Evolutionary conservation across 1,140 invertebrate species (phyloP), one percentile per base, ranked within the genome.

Genomic region (Scaptomyza hsui): DNA sequence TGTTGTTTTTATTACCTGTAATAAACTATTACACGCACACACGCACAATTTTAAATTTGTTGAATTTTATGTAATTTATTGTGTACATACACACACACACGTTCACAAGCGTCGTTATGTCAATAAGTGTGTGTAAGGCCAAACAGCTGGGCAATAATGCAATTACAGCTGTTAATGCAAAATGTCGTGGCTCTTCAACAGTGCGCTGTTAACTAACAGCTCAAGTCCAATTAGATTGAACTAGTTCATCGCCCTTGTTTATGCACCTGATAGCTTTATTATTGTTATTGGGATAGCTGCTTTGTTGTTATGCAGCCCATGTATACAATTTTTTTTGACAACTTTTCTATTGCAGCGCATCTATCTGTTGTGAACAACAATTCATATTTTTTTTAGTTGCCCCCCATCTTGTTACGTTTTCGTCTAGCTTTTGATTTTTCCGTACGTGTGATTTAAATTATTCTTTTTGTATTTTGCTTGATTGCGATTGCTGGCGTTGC

Each of bases 111-210:
- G 29, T 37, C 10, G 12, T 37, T 37, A 19, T 47, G 24, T 26
- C 12, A 12, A 18, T 13, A 21, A 26, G 4, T 70, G 16, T 42
- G 48, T 56, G 44, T 47, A 7, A 15, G 10, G 39, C 6, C 24
- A 56, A 71, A 71, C 68, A 71, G 68, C 68, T 71, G 68, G 57
- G 61, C 45, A 57, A 65, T 65, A 71, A 57, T 71, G 52, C 52
- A 64, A 64, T 70, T 70, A 70, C 67, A 70, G 67, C 67, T 70
- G 67, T 70, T 64, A 70, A 64, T 65, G 68, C 68, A 63, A 49
- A 64, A 48, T 48, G 18, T 47, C n/a, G 13, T 29, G 4, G 19
- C n/a, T 18, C n/a, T 16, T 12, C 12, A 24, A 63, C 44, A 70
- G 16, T 15, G 44, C 19, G 0, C 51, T 70, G 67, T 70, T 64